Base-by-base conservation (phyloP, 2,797 vertebrate genomes). In the Heliangelus exortis region DNA sequence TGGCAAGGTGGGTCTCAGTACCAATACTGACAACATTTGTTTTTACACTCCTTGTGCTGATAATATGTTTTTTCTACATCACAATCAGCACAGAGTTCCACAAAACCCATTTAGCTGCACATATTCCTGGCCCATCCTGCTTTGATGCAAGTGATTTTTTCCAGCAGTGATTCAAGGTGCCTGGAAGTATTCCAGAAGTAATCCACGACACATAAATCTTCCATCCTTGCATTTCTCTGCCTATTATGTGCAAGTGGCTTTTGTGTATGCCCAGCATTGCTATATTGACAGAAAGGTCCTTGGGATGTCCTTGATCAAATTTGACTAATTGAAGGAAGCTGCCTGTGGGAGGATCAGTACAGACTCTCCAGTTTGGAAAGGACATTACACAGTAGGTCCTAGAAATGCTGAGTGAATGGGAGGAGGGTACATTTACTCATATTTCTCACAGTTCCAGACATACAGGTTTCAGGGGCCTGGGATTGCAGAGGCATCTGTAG, bases 171-270 rank as follows among this genome's bases (percentile, higher is more conserved):
- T 72, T 89, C 62, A 77, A 72, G 45, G 71, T 84, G 67, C 63
- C 34, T 92, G 82, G 74, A 76, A 91, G n/a, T 41, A 80, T 81
- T 93, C 53, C 89, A 86, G 77, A 84, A 86, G 54, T 53, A 59
- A 57, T 74, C 80, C 69, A 47, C 34, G 41, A 77, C 0, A 86
- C 36, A 18, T 34, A 58, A 90, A 82, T 61, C 47, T 78, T 71
- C 62, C 43, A 5, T 50, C 59, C 76, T 69, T 58, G 31, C 26
- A 10, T 68, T 88, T 87, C 59, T 73, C 51, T 87, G 48, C 53
- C 86, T n/a, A 2, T n/a, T 36, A 67, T 54, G 36, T 57, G 50
- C 41, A 58, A 68, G 55, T 31, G 33, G 61, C 47, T 84, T 81
- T 77, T 79, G 62, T 69, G 55, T 76, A n/a, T 25, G 7, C 14